These are phyloP conservation scores for Drosophila persimilis DNA, from an alignment of 1,140 invertebrate genomes.

Conservation along the genomic window DNA sequence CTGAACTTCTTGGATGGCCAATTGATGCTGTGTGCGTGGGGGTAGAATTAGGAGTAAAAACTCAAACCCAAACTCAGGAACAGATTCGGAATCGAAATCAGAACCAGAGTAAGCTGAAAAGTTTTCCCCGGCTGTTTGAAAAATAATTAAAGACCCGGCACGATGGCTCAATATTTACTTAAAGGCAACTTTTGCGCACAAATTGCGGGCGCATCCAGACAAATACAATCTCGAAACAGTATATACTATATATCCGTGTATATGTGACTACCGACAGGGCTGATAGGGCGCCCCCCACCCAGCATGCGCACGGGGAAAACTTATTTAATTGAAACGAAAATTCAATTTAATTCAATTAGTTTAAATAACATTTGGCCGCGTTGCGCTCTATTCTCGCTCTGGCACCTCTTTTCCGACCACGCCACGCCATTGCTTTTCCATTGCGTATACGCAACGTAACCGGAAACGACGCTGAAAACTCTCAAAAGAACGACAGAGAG, in stretches of 20 bases:
- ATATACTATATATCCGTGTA: too few relatives aligned
- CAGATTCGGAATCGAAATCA: constrained; percentile 5
- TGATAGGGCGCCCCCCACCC: too few relatives aligned
- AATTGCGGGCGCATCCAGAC: constrained; percentile 37
- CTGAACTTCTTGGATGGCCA: constrained; percentile 94
- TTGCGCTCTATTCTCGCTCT: neutral
- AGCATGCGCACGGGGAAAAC: constrained; percentile 7
- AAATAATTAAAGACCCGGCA: constrained; percentile 71
- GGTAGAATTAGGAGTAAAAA: neutral
- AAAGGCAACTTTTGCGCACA: constrained; percentile 53
- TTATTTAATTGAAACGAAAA: constrained; percentile 49
- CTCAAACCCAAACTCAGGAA: constrained; percentile 28
- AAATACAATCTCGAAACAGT: constrained; percentile 9
- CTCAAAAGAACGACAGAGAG: constrained; percentile 49
- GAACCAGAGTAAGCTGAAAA: constrained; percentile 51
- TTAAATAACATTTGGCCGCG: constrained; percentile 69
- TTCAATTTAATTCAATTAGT: constrained; percentile 77
- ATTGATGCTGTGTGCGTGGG: constrained; percentile 84
- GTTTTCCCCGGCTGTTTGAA: constrained; percentile 31
- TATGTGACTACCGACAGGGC: too few relatives aligned
- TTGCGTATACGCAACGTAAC: constrained; percentile 67
- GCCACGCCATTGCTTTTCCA: constrained; percentile 8
- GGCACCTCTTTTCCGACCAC: neutral
- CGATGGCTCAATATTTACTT: constrained; percentile 72
- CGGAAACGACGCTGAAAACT: constrained; percentile 63